Conservation (phyloP, 2,797 vertebrate species). For the Typhlichthys subterraneus region DNA sequence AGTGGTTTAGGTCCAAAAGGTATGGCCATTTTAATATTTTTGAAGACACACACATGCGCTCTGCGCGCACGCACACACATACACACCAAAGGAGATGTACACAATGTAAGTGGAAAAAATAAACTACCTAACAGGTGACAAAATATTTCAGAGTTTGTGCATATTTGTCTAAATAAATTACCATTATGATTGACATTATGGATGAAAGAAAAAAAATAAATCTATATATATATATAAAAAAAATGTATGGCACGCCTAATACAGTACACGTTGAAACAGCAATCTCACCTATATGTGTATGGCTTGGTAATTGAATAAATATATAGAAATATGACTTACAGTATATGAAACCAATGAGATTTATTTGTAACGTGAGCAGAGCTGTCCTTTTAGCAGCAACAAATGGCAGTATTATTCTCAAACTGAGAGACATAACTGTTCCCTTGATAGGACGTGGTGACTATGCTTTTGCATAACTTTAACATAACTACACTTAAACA, state of each 20-base stretch:
- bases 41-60: conserved; percentile 14
- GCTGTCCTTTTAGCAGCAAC: conserved; percentile 36
- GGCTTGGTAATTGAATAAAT: conserved; percentile 41
- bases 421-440: conserved; percentile 21
- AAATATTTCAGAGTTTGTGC: conserved; percentile 1
- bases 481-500: neutral
- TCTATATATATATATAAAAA: neutral
- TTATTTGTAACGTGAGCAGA: neutral
- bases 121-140: neutral
- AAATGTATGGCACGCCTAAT: too few species aligned
- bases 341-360: neutral
- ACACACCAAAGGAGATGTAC: conserved; percentile 19
- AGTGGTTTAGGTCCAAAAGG: conserved; percentile 16
- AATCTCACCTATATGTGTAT: conserved; percentile 23
- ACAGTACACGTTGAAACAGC: neutral
- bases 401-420: conserved; percentile 34
- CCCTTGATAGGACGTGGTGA: conserved; percentile 7
- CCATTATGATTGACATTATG: conserved; percentile 1
- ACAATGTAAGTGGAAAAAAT: conserved; percentile 19
- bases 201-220: too few species aligned
- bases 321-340: neutral
- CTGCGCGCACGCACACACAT: conserved; percentile 15
- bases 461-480: neutral
- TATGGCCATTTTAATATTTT: conserved; percentile 32
- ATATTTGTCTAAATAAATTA: conserved; percentile 8